phyloP scores from a whole-genome alignment of 1,140 invertebrate species.

The Scylla paramamosain region DNA sequence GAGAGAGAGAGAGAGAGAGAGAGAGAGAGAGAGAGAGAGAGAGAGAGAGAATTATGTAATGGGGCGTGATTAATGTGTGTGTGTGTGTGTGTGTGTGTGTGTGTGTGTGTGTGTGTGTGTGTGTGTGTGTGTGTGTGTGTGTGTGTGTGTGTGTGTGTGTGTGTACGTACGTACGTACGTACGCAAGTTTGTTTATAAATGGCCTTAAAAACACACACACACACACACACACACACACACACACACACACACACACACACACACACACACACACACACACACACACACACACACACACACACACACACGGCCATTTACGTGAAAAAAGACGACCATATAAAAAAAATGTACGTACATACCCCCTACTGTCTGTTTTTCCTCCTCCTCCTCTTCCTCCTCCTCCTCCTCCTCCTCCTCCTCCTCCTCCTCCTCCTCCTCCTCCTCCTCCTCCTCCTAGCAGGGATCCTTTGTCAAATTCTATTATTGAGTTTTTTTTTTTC shows the following conservation, averaged over 20 bases:
- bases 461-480: no score
- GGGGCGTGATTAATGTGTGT: background rate
- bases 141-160: background rate
- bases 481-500: no score
- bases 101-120: background rate
- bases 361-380: background rate
- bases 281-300: no score
- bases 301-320: background rate
- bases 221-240: no score
- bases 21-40: no score
- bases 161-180: background rate
- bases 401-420: constrained; percentile 17
- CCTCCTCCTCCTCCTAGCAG: background rate
- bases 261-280: no score
- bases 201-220: background rate
- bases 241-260: no score
- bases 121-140: background rate
- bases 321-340: background rate
- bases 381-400: background rate
- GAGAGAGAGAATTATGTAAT: background rate
- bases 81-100: constrained; percentile 20
- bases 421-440: background rate
- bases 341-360: background rate
- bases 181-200: background rate
- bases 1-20: no score